phyloP scores from a whole-genome alignment of 1,140 invertebrate species.

The Oryctes rhinoceros region DNA sequence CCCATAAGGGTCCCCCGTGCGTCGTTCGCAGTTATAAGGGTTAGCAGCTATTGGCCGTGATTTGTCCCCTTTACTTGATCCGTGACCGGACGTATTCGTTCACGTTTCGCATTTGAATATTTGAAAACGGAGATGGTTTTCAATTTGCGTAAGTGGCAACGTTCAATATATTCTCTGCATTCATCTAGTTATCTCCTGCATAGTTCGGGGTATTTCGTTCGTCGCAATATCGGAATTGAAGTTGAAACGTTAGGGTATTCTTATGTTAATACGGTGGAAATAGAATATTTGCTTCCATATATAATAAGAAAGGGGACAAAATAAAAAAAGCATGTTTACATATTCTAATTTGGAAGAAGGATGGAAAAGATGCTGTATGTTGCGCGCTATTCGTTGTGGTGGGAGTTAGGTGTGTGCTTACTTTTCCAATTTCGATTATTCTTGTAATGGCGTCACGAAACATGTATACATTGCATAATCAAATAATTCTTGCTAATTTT shows the following conservation, averaged over 20 bases:
- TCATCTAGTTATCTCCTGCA: not conserved
- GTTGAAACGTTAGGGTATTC: not conserved
- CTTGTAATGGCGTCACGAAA: too few species aligned
- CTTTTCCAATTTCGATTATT: too few species aligned
- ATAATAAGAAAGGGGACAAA: not conserved
- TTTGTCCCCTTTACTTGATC: not conserved
- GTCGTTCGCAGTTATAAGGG: not conserved
- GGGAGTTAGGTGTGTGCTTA: too few species aligned
- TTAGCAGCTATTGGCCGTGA: slow-evolving; percentile 17
- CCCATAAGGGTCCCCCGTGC: not conserved
- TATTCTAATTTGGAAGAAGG: too few species aligned
- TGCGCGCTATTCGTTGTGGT: too few species aligned
- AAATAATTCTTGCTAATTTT: too few species aligned
- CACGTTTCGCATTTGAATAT: slow-evolving; percentile 17
- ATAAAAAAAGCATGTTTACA: not conserved
- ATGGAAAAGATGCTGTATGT: too few species aligned
- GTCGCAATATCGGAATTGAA: slow-evolving; percentile 24
- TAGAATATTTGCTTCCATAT: not conserved
- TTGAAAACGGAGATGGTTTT: slow-evolving; percentile 29
- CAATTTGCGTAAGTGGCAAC: slow-evolving; percentile 21
- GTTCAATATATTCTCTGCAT: slow-evolving; percentile 20
- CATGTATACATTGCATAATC: too few species aligned
- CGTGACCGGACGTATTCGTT: not conserved
- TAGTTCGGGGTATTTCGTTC: not conserved
- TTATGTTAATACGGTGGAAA: slow-evolving; percentile 3